Evolutionary conservation across 2,113 vertebrate species (phyloP).

Genomic region (Daboia siamensis): DNA sequence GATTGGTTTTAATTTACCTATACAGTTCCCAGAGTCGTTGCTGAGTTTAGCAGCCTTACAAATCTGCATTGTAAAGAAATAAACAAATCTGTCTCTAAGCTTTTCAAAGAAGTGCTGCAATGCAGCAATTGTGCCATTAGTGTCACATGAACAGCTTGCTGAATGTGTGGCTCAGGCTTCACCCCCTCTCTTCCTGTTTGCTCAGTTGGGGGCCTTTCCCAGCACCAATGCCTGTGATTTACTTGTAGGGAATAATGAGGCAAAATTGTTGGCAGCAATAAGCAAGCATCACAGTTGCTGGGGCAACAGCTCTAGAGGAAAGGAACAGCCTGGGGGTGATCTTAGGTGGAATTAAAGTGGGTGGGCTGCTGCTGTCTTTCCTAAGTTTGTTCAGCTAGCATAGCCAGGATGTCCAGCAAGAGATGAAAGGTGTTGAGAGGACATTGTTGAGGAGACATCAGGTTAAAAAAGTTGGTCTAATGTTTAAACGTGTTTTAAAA

Average conservation of each 20-base stretch:
- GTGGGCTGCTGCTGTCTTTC: background rate
- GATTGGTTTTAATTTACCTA: background rate
- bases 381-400: background rate
- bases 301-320: background rate
- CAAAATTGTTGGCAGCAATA: background rate
- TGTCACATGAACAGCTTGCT: background rate
- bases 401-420: background rate
- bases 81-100: background rate
- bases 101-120: background rate
- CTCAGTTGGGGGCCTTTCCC: background rate
- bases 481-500: background rate
- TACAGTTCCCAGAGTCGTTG: background rate
- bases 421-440: background rate
- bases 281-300: background rate
- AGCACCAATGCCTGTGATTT: background rate
- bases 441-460: background rate
- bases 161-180: background rate
- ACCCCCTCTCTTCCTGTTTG: background rate
- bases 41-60: background rate
- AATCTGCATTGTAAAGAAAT: background rate
- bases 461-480: constrained; percentile 29
- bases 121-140: background rate
- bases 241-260: background rate
- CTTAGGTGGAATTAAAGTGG: background rate
- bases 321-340: background rate